Evolutionary conservation across 1,140 invertebrate genomes (phyloP), one percentile per base, ranked within the genome.

Genomic region (Argopecten irradians): DNA sequence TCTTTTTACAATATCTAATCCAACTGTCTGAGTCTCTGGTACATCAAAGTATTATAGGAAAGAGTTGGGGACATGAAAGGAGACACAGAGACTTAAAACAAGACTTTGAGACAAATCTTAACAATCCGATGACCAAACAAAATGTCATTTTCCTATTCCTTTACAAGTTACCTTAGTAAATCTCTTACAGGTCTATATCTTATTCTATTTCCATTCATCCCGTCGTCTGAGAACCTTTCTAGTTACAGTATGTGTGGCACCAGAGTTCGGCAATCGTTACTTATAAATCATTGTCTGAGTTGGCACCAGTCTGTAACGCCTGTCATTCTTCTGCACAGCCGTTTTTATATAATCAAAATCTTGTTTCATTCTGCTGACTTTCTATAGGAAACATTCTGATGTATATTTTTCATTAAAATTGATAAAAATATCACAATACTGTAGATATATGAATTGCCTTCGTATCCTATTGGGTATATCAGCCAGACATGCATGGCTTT

Each of bases 401-500:
- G 16, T 71, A 46, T 46, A 71, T 71, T 71, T 71, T 71, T 71
- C 55, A 71, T 71, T 71, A 71, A 71, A 71, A 71, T 71, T 71
- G 55, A 71, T 71, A 71, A 71, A 71, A 71, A 71, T 28, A 28
- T 28, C 16, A n/a, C 55, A 71, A 71, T 71, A 28, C 5, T 71
- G n/a, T 28, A 71, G 55, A 71, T 71, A 71, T 28, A 28, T 28
- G 55, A 71, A 71, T 71, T 5, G 55, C 55, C 22, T 71, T 71
- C 55, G 16, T n/a, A 71, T 71, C 22, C 55, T 28, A 71, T 71
- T 71, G 28, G 55, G 7, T 0, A n/a, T 71, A 71, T 16, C 55
- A 16, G 22, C 0, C 55, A 71, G n/a, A 71, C 55, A 71, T 7
- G 55, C 55, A n/a, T 71, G n/a, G 55, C 28, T 71, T 28, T 71